These are phyloP conservation scores for Sorex fumeus DNA, from an alignment of 2,113 vertebrate genomes.

Conservation along the genomic window DNA sequence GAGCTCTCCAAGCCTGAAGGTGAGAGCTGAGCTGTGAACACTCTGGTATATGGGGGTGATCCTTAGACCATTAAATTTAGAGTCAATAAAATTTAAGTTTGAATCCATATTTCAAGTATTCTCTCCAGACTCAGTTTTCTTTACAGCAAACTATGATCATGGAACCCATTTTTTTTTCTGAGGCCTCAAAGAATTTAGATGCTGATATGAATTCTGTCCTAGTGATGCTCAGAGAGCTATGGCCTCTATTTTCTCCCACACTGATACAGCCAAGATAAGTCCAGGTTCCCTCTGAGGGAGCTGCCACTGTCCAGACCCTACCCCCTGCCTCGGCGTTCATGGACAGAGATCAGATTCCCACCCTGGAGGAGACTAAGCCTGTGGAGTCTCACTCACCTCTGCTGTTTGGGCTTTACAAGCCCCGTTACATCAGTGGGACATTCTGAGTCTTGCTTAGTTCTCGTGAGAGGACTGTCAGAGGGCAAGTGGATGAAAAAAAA, in stretches of 20 bases:
- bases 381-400: neutral
- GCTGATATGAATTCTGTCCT: neutral
- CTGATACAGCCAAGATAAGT: neutral
- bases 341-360: neutral
- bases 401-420: neutral
- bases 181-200: neutral
- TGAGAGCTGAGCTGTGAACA: neutral
- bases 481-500: constrained; percentile 16
- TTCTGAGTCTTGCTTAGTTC: neutral
- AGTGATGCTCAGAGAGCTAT: neutral
- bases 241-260: neutral
- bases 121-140: neutral
- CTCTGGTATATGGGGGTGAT: neutral
- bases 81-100: neutral
- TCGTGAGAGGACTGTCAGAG: constrained; percentile 54
- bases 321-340: neutral
- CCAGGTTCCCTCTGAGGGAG: neutral
- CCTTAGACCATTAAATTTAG: neutral
- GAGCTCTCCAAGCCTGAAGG: no score
- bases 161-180: rapidly evolving
- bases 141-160: neutral
- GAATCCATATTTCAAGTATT: neutral
- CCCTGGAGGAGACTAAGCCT: neutral
- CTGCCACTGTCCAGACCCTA: neutral
- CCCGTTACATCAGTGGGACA: neutral